phyloP scores from a whole-genome alignment of 2,797 vertebrate genomes.

The Cetoscarus ocellatus region DNA sequence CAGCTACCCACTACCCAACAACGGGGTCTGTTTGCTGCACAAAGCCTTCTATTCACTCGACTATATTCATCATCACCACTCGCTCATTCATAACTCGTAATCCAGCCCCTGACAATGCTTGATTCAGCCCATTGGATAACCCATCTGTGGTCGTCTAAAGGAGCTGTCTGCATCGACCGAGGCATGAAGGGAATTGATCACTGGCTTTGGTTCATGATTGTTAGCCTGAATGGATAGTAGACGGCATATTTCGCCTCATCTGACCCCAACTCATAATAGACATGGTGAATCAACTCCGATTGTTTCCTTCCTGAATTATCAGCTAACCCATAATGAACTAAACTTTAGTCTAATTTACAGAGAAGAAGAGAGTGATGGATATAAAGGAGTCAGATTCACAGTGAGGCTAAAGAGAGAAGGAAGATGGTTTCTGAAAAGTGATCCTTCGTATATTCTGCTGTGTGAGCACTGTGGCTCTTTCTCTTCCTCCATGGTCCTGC shows the following conservation, averaged over 20 bases:
- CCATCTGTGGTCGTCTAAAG: slow-evolving; percentile 53
- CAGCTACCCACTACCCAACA: slow-evolving; percentile 59
- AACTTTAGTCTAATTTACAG: slow-evolving; percentile 43
- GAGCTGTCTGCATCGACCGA: slow-evolving; percentile 30
- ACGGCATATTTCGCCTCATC: slow-evolving; percentile 28
- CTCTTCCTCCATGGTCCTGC: slow-evolving; percentile 34
- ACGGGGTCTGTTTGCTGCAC: slow-evolving; percentile 66
- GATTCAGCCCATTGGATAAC: slow-evolving; percentile 72
- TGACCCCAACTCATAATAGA: slow-evolving; percentile 28
- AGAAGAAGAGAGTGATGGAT: slow-evolving; percentile 2
- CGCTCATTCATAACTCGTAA: slow-evolving; percentile 78
- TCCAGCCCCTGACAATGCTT: slow-evolving; percentile 64
- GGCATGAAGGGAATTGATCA: slow-evolving; percentile 36
- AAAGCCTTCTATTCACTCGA: slow-evolving; percentile 73
- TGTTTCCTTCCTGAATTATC: slow-evolving; percentile 31
- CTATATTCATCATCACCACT: slow-evolving; percentile 70
- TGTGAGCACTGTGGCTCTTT: slow-evolving; percentile 39
- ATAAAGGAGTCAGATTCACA: slow-evolving; percentile 27
- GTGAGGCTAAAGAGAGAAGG: slow-evolving; percentile 29
- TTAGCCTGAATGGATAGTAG: slow-evolving; percentile 45
- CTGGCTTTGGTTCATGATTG: slow-evolving; percentile 43
- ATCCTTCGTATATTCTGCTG: slow-evolving; percentile 47
- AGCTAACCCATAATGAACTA: slow-evolving; percentile 45
- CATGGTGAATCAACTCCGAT: slow-evolving; percentile 4
- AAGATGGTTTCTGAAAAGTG: slow-evolving; percentile 31